A percentile compares a stretch with the other conserved stretches of the same genome.
phyloP scores from a whole-genome alignment of 2,797 vertebrate species.

The Sebastolobus alascanus region DNA sequence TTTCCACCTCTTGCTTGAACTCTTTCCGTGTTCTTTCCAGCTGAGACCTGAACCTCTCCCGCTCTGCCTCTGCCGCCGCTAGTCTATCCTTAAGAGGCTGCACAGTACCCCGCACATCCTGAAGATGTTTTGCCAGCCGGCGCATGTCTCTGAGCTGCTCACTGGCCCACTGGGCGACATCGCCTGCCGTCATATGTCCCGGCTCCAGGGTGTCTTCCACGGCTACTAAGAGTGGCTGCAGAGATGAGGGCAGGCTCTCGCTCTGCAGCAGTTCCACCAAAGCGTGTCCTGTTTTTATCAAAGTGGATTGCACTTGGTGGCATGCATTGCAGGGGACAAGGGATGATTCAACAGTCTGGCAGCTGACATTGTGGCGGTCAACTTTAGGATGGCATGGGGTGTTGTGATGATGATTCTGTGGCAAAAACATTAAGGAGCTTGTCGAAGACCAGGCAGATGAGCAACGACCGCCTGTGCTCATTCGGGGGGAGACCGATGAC shows the following conservation, averaged over 20 bases:
- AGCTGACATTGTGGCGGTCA: constrained; percentile 66
- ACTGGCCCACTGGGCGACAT: constrained; percentile 88
- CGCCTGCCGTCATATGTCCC: constrained; percentile 83
- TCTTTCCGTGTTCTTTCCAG: constrained; percentile 72
- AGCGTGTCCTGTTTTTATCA: constrained; percentile 85
- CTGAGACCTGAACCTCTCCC: constrained; percentile 76
- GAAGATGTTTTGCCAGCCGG: constrained; percentile 87
- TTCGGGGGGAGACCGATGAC: constrained; percentile 17
- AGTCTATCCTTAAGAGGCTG: constrained; percentile 84
- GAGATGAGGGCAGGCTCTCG: constrained; percentile 92
- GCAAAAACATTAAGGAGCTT: constrained; percentile 46
- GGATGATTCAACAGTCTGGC: constrained; percentile 82
- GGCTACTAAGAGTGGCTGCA: constrained; percentile 85
- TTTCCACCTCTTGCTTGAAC: constrained; percentile 78
- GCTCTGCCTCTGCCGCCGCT: constrained; percentile 75
- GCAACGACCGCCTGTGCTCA: constrained; percentile 7
- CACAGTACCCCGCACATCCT: constrained; percentile 84
- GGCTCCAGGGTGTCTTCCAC: constrained; percentile 80
- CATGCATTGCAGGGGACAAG: constrained; percentile 88
- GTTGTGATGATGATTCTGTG: constrained; percentile 5
- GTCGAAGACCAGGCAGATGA: constrained; percentile 46
- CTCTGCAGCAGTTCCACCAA: constrained; percentile 86
- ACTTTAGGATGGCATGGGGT: constrained; percentile 18
- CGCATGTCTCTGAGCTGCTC: constrained; percentile 91
- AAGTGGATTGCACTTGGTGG: constrained; percentile 80